A percentile compares a stretch with the other conserved stretches of the same genome.
Conservation (phyloP, 2,797 vertebrate species). For the Pachyuromys duprasi region DNA sequence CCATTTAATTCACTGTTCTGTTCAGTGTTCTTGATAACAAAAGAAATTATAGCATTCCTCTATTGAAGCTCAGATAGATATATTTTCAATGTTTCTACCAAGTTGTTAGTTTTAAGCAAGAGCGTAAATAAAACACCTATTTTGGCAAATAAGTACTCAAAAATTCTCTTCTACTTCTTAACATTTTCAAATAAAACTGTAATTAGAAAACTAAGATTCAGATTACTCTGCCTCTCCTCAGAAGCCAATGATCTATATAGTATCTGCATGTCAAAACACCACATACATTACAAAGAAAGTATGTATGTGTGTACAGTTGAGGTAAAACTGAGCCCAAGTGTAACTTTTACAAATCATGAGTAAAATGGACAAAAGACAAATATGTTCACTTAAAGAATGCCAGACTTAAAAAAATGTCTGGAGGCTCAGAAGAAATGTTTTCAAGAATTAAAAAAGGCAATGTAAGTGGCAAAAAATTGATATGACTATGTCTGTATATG, state of each 20-base stretch:
- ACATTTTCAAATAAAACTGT: constrained; percentile 50
- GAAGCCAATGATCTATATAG: not conserved
- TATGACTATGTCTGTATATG: not conserved
- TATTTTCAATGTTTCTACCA: constrained; percentile 11
- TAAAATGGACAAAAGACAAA: not conserved
- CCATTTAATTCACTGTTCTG: constrained; percentile 34
- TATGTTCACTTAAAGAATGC: not conserved
- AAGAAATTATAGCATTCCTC: not conserved
- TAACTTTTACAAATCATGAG: constrained; percentile 48
- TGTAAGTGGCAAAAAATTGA: not conserved
- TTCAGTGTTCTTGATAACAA: constrained; percentile 3
- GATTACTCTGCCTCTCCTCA: not conserved
- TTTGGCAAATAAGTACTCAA: not conserved
- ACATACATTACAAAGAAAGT: not conserved
- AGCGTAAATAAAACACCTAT: constrained; percentile 38
- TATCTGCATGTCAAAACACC: not conserved
- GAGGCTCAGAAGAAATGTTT: constrained; percentile 18
- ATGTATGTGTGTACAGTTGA: not conserved
- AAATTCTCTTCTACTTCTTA: constrained; percentile 5
- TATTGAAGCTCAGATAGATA: constrained; percentile 16
- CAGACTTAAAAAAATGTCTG: constrained; percentile 30
- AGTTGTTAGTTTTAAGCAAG: constrained; percentile 14
- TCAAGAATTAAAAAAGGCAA: constrained; percentile 19
- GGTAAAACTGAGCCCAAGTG: not conserved
- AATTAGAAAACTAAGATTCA: constrained; percentile 9